Conservation (phyloP, 2,113 vertebrate species). For the Mystacornis crossleyi region DNA sequence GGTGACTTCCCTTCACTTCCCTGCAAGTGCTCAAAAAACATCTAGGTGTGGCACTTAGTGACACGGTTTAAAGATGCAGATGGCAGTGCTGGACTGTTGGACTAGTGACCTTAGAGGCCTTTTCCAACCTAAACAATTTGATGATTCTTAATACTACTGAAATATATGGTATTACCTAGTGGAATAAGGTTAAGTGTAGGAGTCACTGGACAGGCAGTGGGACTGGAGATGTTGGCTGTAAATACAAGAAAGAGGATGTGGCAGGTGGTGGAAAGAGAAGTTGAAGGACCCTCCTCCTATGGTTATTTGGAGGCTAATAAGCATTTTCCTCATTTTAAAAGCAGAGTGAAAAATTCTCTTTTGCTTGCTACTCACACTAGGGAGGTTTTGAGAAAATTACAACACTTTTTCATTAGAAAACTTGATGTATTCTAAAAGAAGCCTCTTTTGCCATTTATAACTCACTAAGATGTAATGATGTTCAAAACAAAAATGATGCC, state of each 20-base stretch:
- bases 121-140: background rate
- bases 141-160: background rate
- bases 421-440: background rate
- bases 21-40: background rate
- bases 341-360: background rate
- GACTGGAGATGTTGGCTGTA: background rate
- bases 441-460: background rate
- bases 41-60: background rate
- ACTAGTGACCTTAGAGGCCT: background rate
- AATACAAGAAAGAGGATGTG: background rate
- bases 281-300: background rate
- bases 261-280: background rate
- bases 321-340: background rate
- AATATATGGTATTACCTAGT: background rate
- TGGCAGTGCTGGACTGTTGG: background rate
- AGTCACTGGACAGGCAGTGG: background rate
- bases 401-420: background rate
- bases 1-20: too few species aligned
- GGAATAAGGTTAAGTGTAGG: background rate
- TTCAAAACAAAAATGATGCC: background rate
- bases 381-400: background rate
- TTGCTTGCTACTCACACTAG: background rate
- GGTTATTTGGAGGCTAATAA: background rate
- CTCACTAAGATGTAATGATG: background rate
- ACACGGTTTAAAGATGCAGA: background rate